Evolutionary conservation across 2,113 vertebrate species (phyloP).

Genomic region (Condylura cristata): DNA sequence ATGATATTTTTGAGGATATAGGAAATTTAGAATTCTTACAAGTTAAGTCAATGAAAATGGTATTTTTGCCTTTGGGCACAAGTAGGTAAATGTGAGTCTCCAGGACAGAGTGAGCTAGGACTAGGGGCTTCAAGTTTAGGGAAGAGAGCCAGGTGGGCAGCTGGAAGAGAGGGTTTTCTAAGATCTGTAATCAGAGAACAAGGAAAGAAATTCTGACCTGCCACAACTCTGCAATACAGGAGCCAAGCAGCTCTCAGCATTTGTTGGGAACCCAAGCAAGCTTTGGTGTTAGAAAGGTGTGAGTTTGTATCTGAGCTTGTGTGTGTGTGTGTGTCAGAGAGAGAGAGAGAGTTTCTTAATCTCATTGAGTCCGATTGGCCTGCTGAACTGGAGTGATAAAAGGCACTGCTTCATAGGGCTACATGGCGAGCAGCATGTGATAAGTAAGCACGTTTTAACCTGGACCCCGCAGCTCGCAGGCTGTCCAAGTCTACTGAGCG

Average conservation of each 20-base stretch:
- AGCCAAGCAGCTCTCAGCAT: not conserved
- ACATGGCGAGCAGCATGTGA: not conserved
- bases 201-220: not conserved
- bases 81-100: not conserved
- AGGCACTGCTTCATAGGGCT: not conserved
- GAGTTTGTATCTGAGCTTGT: not conserved
- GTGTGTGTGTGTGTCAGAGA: too few relatives aligned
- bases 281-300: not conserved
- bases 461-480: not conserved
- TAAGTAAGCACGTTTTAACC: not conserved
- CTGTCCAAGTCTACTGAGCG: not conserved
- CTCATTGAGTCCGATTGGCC: not conserved
- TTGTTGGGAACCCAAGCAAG: not conserved
- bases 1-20: not conserved
- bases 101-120: not conserved
- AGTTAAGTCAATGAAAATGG: not conserved
- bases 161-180: not conserved
- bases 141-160: rapidly evolving
- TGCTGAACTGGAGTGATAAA: not conserved
- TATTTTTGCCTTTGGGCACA: not conserved
- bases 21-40: not conserved
- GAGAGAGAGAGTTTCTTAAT: too few relatives aligned
- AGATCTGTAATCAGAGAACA: not conserved
- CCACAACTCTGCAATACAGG: not conserved
- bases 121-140: not conserved